Evolutionary conservation across 30 jellyfish, hydroid and myxozoan species (phyloP).

Genomic region (Aurelia aurita complex sp. Pacific): DNA sequence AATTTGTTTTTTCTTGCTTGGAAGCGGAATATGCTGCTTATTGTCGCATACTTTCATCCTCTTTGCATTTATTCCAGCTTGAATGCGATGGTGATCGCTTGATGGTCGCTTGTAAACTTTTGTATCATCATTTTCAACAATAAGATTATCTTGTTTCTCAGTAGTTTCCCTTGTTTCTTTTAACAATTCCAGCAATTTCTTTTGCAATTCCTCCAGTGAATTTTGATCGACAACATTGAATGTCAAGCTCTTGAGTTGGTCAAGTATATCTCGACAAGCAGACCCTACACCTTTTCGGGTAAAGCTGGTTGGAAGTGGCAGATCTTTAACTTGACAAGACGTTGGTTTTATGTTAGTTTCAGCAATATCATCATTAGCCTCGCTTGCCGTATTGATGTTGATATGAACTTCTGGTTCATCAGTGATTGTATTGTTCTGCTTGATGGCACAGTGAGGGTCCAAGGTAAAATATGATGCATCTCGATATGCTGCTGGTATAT

Average conservation of each 20-base stretch:
- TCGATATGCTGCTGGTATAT: slow-evolving; percentile 26
- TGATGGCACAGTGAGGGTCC: slow-evolving; percentile 9
- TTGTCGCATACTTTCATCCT: no score
- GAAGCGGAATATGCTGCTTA: no score
- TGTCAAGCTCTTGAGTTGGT: slow-evolving; percentile 19
- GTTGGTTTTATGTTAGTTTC: no score
- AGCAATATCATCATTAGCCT: background rate
- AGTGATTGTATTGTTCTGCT: background rate
- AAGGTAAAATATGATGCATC: background rate
- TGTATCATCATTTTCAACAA: no score
- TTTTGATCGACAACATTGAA: background rate
- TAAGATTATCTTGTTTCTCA: no score
- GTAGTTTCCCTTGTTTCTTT: no score
- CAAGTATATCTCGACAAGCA: slow-evolving; percentile 18
- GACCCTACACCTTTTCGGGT: slow-evolving; percentile 4
- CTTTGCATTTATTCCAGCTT: no score
- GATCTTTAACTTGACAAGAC: background rate
- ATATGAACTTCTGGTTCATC: background rate
- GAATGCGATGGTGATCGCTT: no score
- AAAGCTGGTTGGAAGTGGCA: slow-evolving; percentile 3
- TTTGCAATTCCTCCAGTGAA: no score
- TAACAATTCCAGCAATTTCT: no score
- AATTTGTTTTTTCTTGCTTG: no score
- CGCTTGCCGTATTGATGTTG: background rate
- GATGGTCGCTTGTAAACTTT: no score